Evolutionary conservation across 2,888 invertebrate species (phyloP).

Genomic region (Lamellibrachia satsuma): DNA sequence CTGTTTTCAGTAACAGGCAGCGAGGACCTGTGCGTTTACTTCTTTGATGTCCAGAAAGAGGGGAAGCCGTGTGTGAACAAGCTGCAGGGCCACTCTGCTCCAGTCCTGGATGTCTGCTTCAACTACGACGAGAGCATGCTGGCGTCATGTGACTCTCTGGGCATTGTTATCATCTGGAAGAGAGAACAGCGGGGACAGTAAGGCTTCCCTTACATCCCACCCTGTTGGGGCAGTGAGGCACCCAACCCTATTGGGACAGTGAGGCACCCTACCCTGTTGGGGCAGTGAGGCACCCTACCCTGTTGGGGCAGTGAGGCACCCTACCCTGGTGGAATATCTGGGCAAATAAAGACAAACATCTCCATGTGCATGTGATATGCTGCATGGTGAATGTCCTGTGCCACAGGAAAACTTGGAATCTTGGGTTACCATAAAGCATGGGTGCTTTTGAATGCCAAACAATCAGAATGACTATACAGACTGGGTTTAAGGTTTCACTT

Average conservation of each 20-base stretch:
- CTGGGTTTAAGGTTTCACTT: constrained; percentile 3
- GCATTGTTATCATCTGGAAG: constrained; percentile 66
- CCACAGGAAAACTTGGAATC: background rate
- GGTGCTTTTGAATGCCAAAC: background rate
- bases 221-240: constrained; percentile 19
- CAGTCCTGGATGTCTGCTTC: constrained; percentile 84
- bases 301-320: background rate
- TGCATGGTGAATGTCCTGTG: background rate
- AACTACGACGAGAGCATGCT: constrained; percentile 88
- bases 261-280: background rate
- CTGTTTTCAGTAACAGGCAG: constrained; percentile 74
- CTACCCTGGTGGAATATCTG: background rate
- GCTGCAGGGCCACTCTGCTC: constrained; percentile 81
- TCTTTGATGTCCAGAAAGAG: constrained; percentile 77
- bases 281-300: background rate
- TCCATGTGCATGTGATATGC: background rate
- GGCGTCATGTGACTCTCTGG: constrained; percentile 84
- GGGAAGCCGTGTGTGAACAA: constrained; percentile 70
- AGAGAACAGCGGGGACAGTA: constrained; percentile 47
- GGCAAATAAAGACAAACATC: background rate
- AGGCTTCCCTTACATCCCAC: background rate
- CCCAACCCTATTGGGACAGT: background rate
- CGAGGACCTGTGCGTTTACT: constrained; percentile 82
- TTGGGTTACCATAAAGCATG: background rate
- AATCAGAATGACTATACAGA: background rate